These are phyloP conservation scores for Metacarcinus magister DNA, from an alignment of 2,888 invertebrate species.

Conservation along the genomic window DNA sequence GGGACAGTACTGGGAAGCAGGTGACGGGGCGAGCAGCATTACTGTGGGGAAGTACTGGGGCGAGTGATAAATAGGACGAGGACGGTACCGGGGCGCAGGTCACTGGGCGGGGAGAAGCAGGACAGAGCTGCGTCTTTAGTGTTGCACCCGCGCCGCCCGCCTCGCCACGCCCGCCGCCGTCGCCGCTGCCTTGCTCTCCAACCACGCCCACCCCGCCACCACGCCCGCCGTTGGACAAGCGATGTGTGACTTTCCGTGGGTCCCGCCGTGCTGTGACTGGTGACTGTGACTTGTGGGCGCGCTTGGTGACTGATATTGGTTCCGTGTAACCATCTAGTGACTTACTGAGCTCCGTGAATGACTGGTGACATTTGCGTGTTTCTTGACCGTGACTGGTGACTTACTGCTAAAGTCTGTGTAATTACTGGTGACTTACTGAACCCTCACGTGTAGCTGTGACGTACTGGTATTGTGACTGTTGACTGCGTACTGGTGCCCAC, in stretches of 20 bases:
- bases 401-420: background rate
- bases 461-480: background rate
- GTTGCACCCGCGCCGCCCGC: slow-evolving; percentile 36
- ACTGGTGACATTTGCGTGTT: slow-evolving; percentile 3
- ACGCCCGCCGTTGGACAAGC: background rate
- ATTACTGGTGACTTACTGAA: background rate
- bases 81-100: background rate
- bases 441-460: background rate
- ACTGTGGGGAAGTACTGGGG: background rate
- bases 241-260: background rate
- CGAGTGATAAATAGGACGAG: background rate
- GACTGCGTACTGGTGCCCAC: background rate
- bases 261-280: slow-evolving; percentile 27
- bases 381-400: background rate
- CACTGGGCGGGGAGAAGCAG: background rate
- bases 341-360: background rate
- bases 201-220: slow-evolving; percentile 8
- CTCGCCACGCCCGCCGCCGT: slow-evolving; percentile 40
- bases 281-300: background rate
- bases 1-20: too few relatives aligned
- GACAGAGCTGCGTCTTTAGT: slow-evolving; percentile 20
- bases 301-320: background rate
- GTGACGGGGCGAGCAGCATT: too few relatives aligned
- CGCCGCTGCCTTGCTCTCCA: background rate
- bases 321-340: background rate